Conservation (phyloP, 1,140 invertebrate genomes). For the Neotoxoptera formosana region DNA sequence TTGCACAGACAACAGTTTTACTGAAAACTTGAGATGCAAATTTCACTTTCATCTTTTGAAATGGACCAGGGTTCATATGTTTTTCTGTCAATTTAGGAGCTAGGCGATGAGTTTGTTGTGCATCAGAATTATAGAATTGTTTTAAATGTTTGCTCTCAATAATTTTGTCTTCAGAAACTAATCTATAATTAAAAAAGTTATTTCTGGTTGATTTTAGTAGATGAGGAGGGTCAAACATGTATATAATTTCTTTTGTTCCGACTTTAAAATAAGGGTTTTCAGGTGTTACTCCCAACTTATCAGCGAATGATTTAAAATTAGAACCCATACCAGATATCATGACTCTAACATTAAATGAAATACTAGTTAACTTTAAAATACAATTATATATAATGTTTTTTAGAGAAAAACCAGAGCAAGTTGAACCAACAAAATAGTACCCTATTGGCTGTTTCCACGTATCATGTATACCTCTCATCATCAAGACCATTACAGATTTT, state of each 20-base stretch:
- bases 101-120: background rate
- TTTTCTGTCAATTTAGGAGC: background rate
- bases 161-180: background rate
- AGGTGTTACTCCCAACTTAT: background rate
- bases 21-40: background rate
- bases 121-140: background rate
- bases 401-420: background rate
- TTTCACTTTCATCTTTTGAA: too few species aligned
- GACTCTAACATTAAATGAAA: background rate
- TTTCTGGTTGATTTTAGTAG: background rate
- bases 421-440: background rate
- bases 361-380: background rate
- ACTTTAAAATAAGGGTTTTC: background rate
- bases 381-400: background rate
- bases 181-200: background rate
- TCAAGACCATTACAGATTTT: background rate
- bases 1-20: background rate
- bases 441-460: background rate
- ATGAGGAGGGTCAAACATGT: conserved; percentile 2
- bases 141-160: background rate
- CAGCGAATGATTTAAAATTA: background rate
- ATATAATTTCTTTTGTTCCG: background rate
- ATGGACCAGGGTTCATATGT: background rate
- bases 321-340: background rate
- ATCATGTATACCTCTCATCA: background rate